Conservation (phyloP, 2,888 invertebrate genomes). For the Diaprepes abbreviatus region DNA sequence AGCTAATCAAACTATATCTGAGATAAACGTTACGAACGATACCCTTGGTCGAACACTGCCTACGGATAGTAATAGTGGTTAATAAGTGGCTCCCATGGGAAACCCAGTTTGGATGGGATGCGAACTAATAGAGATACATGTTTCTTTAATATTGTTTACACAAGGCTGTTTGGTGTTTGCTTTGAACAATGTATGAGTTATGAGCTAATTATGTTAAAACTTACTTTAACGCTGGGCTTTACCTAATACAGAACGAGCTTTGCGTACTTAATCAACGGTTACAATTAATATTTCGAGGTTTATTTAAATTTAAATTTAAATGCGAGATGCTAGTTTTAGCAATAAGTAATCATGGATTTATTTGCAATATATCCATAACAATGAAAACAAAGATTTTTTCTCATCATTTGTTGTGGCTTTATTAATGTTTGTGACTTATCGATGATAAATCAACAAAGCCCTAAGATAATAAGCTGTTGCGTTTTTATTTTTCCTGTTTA, state of each 20-base stretch:
- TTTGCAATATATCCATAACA: too few species aligned
- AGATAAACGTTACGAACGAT: constrained; percentile 31
- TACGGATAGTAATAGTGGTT: constrained; percentile 35
- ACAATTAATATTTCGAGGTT: too few species aligned
- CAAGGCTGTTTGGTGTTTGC: constrained; percentile 12
- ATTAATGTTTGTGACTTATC: too few species aligned
- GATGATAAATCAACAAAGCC: too few species aligned
- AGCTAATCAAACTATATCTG: constrained; percentile 38
- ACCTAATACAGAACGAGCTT: neutral
- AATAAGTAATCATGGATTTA: too few species aligned
- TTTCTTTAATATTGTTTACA: constrained; percentile 32
- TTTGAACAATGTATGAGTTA: constrained; percentile 9
- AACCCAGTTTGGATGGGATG: constrained; percentile 30
- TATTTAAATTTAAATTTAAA: too few species aligned
- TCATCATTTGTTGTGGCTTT: too few species aligned
- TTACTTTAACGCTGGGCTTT: neutral
- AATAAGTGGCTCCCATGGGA: constrained; percentile 40
- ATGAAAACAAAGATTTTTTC: too few species aligned
- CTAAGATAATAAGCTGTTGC: too few species aligned
- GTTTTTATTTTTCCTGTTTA: too few species aligned
- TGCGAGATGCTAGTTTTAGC: too few species aligned
- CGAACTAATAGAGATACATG: constrained; percentile 34
- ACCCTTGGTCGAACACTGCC: constrained; percentile 23
- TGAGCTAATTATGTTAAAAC: constrained; percentile 1
- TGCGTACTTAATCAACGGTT: too few species aligned